phyloP scores from a whole-genome alignment of 2,797 vertebrate genomes.

The Echiichthys vipera region DNA sequence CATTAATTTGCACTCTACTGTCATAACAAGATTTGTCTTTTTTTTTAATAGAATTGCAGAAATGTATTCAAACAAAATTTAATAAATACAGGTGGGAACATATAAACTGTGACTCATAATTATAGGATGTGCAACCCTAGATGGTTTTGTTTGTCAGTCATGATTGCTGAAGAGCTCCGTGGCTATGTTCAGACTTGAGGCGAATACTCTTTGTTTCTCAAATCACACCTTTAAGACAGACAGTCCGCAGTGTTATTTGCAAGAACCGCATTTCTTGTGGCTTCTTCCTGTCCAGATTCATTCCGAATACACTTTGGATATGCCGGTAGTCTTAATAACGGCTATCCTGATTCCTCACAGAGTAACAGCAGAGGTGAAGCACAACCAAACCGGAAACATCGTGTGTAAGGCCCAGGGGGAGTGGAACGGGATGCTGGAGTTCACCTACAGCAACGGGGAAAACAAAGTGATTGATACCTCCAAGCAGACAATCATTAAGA shows the following conservation, averaged over 20 bases:
- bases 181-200: no score
- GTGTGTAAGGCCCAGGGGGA: slow-evolving; percentile 93
- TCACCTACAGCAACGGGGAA: slow-evolving; percentile 90
- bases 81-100: background rate
- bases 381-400: slow-evolving; percentile 88
- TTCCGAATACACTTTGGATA: no score
- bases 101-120: background rate
- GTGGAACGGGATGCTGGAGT: slow-evolving; percentile 91
- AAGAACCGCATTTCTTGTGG: no score
- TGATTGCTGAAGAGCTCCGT: background rate
- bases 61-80: background rate
- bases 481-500: slow-evolving; percentile 86
- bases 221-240: no score
- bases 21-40: no score
- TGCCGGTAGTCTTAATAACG: no score
- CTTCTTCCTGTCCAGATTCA: no score
- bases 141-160: background rate
- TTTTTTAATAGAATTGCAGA: no score
- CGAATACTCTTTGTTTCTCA: no score
- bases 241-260: no score
- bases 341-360: slow-evolving; percentile 73
- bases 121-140: background rate
- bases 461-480: slow-evolving; percentile 90
- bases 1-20: no score
- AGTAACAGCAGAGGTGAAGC: slow-evolving; percentile 91